Base-by-base conservation (phyloP, 2,113 vertebrate genomes). In the Chrysemys picta region DNA sequence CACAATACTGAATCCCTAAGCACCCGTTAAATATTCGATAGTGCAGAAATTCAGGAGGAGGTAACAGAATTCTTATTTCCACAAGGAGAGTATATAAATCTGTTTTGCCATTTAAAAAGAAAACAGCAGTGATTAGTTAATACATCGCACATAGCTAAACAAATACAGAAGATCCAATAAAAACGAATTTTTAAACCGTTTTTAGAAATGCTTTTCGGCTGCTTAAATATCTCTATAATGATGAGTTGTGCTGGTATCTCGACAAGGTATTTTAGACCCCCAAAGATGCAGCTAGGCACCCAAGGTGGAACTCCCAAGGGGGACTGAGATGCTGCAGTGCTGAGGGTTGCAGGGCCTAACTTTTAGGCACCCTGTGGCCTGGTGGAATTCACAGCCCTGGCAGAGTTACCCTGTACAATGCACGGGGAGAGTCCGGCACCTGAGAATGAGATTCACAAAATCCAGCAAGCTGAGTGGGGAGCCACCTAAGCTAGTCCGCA, bases 1-100 rank as follows among this genome's bases (percentile, higher is more conserved):
- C 90, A 95, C 91, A 94, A 90, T 96, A 95, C 95, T 91, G 88
- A 96, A 94, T 95, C 96, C 92, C 94, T 87, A 79, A 96, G 96
- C 90, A 75, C 92, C 92, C 96, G 96, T 97, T 96, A 93, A 90
- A 93, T 96, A 87, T 93, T 97, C 89, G 83, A 78, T 96, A 94
- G 92, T 95, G 97, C 90, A 86, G 90, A 97, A 96, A 97, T 98
- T 97, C 92, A 89, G 91, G 91, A 97, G 97, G 96, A 92, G 93
- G 89, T 92, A 95, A 96, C 97, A 95, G 90, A 96, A 96, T 97
- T 96, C 95, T 95, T 35, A 83, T 95, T 97, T 95, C 93, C 96
- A 96, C 91, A 12, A 96, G 94, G 95, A 98, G 89, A 88, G 94
- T 94, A 92, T 91, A 84, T 93, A 94, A 93, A 89, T 97, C 95